Base-by-base conservation (phyloP, 1,140 invertebrate species). In the Papilio polyxenes region DNA sequence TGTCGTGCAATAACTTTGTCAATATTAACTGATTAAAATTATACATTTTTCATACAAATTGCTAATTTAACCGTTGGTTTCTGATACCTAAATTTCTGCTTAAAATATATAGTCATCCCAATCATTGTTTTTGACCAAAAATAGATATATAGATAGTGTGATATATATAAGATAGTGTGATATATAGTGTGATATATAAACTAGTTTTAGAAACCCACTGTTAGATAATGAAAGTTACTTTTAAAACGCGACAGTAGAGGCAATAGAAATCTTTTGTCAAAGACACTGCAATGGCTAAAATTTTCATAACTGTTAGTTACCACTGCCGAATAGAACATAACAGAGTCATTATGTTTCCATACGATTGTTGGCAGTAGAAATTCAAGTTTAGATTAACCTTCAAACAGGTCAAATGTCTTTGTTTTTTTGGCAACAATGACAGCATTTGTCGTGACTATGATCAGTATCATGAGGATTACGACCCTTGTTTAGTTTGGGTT, bases 371-470 rank as follows among this genome's bases (percentile, higher is more conserved):
- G 56, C 13, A 10, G 2, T 11, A 8, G n/a, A n/a, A 20, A 37
- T 13, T 40, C 13, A 75, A 2, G 11, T 40, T 75, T 37, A 76
- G 13, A 37, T 15, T 53, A 49, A 56, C 75, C 75, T 77, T 77
- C 20, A 77, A 77, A 49, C 20, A 2, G 75, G 49, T 77, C 75
- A 77, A 23, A 13, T 76, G 11, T 20, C 49, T 51, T 11, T 75
- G 31, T 11, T 77, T 77, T 77, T 77, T 53, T 77, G 48, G 49
- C 20, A 53, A 77, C 75, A 53, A 77, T 76, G 75, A 48, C 75
- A 23, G 11, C 48, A 53, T n/a, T 49, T 49, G 31, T 77, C 75
- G 75, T 77, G 75, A 77, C 75, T 77, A 49, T 20, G 75, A 76
- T 51, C 75, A 23, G 23, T 13, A 77, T 56, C 75, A 1, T 9